Conservation (phyloP, 2,113 vertebrate genomes). For the Chroicocephalus ridibundus region DNA sequence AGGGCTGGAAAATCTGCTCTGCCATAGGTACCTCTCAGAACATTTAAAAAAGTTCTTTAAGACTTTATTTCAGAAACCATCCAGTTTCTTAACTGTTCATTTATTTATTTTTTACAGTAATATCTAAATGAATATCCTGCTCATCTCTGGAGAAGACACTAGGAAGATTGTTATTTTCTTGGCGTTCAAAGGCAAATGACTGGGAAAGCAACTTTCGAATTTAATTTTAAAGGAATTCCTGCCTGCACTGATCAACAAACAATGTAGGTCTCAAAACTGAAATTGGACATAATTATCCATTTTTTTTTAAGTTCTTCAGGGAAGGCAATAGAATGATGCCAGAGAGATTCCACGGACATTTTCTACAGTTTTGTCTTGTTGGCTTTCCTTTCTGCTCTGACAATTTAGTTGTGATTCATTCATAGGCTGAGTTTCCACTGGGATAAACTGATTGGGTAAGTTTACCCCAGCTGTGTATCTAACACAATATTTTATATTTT, state of each 20-base stretch:
- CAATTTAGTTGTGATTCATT: not conserved
- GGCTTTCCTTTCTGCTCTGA: not conserved
- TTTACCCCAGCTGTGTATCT: not conserved
- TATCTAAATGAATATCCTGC: not conserved
- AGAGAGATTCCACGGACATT: not conserved
- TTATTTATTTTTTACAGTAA: not conserved
- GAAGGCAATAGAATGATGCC: not conserved
- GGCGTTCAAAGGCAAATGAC: not conserved
- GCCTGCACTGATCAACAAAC: not conserved
- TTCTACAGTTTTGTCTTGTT: not conserved
- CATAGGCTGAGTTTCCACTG: not conserved
- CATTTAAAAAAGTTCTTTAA: not conserved
- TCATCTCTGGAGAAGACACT: not conserved
- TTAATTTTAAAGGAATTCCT: not conserved
- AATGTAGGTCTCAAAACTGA: not conserved
- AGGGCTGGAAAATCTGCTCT: not conserved
- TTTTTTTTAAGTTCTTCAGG: not conserved
- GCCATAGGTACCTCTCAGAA: not conserved
- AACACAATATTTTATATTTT: not conserved
- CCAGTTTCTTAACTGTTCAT: not conserved
- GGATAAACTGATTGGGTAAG: not conserved
- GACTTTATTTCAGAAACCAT: not conserved
- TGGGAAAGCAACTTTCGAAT: not conserved
- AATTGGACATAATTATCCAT: not conserved
- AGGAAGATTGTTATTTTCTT: not conserved